phyloP scores from a whole-genome alignment of 92 coral and sea anemone species.

The Desmophyllum pertusum region DNA sequence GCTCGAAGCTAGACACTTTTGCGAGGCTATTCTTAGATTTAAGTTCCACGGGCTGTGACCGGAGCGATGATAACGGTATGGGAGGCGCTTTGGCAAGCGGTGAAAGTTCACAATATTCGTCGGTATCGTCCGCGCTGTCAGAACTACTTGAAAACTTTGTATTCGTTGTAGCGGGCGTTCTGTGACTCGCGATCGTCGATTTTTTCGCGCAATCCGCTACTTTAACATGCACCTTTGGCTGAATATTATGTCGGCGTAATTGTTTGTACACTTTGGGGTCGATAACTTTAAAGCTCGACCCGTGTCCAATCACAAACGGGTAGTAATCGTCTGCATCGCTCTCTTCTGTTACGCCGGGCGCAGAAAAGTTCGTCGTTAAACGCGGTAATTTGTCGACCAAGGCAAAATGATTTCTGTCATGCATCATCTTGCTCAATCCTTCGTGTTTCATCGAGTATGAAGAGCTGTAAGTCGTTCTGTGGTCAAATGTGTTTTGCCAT shows the following conservation, averaged over 20 bases:
- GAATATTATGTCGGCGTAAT: conserved; percentile 85
- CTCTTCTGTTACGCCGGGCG: conserved; percentile 54
- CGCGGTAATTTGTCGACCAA: conserved; percentile 41
- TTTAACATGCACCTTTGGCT: conserved; percentile 60
- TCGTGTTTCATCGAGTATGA: conserved; percentile 33
- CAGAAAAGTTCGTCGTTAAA: conserved; percentile 28
- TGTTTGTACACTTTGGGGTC: conserved; percentile 93
- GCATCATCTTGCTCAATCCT: conserved; percentile 37
- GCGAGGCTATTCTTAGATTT: conserved; percentile 20
- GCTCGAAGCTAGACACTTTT: conserved; percentile 61
- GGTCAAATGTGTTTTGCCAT: conserved; percentile 25
- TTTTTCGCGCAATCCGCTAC: conserved; percentile 82
- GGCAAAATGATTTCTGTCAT: conserved; percentile 28
- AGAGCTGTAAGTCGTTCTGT: background rate
- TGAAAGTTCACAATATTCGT: conserved; percentile 87
- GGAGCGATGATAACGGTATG: conserved; percentile 55
- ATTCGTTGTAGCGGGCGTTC: conserved; percentile 40
- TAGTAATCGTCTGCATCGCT: conserved; percentile 82
- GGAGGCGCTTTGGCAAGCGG: conserved; percentile 86
- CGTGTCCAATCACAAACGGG: conserved; percentile 89
- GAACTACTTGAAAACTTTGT: conserved; percentile 28
- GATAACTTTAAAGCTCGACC: conserved; percentile 77
- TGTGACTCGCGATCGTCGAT: conserved; percentile 54
- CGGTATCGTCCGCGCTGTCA: conserved; percentile 62
- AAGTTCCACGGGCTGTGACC: conserved; percentile 21